Evolutionary conservation across 2,797 vertebrate species (phyloP), one percentile per base, ranked within the genome.

Genomic region (Danio choprae): DNA sequence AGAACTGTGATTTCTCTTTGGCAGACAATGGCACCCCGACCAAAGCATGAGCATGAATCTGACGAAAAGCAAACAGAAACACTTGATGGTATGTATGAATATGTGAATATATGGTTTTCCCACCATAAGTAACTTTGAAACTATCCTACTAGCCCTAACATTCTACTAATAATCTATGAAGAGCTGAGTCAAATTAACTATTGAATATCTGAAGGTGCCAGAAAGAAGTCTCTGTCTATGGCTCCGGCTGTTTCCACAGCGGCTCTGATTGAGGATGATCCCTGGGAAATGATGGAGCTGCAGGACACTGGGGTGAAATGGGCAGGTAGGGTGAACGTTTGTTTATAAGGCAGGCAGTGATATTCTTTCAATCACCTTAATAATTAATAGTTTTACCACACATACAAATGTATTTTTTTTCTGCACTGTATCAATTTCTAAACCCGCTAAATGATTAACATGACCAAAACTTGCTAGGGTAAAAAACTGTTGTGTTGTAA

Each of bases 241-340:
- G 89, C 89, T 22, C 91, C 94, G 3, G 90, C 93, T 0, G 90
- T 94, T 79, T 98, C 96, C 78, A 95, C 95, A 1, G 29, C 90
- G 69, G 86, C 93, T 41, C 90, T 98, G 87, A 91, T 96, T 38
- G 75, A 87, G 0, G 72, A 68, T 3, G 94, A 98, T 82, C 95
- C 95, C 0, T 98, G 97, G 98, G 91, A 95, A 78, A 80, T 96
- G 76, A 94, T 95, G 0, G 95, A 94, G 60, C 89, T 98, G 46
- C 90, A 91, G 87, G 93, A 95, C 85, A 93, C 87, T 0, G 96
- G 96, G 5, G 75, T 93, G 80, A 94, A 94, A 74, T 99, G 97
- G 97, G 93, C 90, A 91, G 90, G 89, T 94, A 87, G 56, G 83
- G 8, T 56, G 22, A 3, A 70, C 18, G 20, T n/a, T 38, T 43